These are phyloP conservation scores for Vanessa cardui DNA, from an alignment of 2,888 invertebrate species.

Conservation along the genomic window DNA sequence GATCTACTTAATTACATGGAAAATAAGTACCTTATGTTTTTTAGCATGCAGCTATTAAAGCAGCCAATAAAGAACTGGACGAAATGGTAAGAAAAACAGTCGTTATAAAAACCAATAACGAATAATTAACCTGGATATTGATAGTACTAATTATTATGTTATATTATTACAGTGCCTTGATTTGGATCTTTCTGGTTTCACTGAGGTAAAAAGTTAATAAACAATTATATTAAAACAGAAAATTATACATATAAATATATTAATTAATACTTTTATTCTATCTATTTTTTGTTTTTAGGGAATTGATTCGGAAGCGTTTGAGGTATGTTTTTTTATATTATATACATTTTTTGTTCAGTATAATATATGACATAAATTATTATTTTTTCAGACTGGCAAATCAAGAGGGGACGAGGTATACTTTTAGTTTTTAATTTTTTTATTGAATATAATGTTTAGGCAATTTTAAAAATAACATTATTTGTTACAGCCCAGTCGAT, in stretches of 20 bases:
- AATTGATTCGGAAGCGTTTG: slow-evolving; percentile 70
- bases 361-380: slow-evolving; percentile 5
- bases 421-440: not conserved
- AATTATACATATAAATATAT: not conserved
- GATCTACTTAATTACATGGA: not conserved
- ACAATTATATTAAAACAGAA: not conserved
- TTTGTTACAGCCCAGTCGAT: slow-evolving; percentile 26
- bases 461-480: not conserved
- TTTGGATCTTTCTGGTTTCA: slow-evolving; percentile 68
- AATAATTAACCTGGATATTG: not conserved
- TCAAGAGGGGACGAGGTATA: slow-evolving; percentile 66
- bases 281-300: slow-evolving; percentile 56
- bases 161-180: slow-evolving; percentile 65
- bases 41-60: slow-evolving; percentile 73
- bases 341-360: not conserved
- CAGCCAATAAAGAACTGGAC: slow-evolving; percentile 71
- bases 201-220: slow-evolving; percentile 56
- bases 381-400: slow-evolving; percentile 62
- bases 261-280: not conserved
- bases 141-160: slow-evolving; percentile 24
- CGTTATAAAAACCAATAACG: not conserved
- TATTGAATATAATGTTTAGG: not conserved
- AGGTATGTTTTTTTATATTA: slow-evolving; percentile 49
- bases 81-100: slow-evolving; percentile 58
- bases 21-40: slow-evolving; percentile 42